These are phyloP conservation scores for Diglossa brunneiventris DNA, from an alignment of 2,113 vertebrate species.

Conservation along the genomic window DNA sequence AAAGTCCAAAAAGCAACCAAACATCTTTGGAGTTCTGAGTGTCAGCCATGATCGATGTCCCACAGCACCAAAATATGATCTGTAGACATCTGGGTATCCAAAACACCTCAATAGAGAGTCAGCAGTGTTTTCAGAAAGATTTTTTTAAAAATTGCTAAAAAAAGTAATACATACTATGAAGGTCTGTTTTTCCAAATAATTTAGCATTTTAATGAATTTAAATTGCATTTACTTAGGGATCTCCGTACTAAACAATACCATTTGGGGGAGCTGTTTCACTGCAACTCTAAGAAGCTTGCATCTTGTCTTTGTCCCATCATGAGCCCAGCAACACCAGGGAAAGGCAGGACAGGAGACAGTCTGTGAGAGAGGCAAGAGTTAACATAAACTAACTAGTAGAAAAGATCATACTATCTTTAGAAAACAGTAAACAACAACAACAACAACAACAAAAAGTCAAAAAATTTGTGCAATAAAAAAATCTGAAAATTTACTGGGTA, in stretches of 20 bases:
- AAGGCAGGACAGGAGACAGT: not conserved
- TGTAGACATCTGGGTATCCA: not conserved
- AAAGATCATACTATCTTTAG: not conserved
- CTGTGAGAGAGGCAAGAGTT: not conserved
- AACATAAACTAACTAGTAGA: not conserved
- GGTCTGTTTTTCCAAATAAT: not conserved
- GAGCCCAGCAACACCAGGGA: not conserved
- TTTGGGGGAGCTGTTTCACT: slow-evolving; percentile 12
- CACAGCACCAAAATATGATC: not conserved
- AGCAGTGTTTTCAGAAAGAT: not conserved
- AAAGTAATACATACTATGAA: not conserved
- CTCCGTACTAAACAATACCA: not conserved
- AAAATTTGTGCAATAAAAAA: not conserved
- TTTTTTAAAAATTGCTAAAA: not conserved
- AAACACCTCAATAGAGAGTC: not conserved
- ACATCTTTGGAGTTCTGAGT: not conserved
- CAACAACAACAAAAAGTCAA: not conserved
- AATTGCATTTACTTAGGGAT: not conserved
- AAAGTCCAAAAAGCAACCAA: not conserved
- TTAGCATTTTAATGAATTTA: not conserved
- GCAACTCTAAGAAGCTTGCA: accelerated
- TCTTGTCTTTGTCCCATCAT: not conserved
- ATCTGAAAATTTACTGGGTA: not conserved
- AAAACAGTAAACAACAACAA: not conserved
- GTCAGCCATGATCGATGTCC: not conserved